Evolutionary conservation across 2,113 vertebrate genomes (phyloP), one percentile per base, ranked within the genome.

Genomic region (Gambusia affinis): DNA sequence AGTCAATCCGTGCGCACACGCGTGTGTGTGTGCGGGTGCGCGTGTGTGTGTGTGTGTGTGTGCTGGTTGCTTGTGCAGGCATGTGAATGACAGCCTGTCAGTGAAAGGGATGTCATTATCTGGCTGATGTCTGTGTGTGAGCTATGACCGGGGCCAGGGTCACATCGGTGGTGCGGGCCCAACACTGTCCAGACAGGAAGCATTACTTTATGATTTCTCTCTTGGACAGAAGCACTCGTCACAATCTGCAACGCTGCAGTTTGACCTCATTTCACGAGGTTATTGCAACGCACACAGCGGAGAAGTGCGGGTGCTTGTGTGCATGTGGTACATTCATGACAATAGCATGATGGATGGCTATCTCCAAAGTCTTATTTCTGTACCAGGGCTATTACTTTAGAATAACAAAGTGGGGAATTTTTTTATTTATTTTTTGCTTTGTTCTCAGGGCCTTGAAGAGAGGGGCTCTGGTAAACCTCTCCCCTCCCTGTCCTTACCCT

Each of bases 401-500:
- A 90, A 88, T 33, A 82, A 80, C 73, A 78, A 28, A 37, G 42
- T 27, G 69, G 72, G 70, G 72, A 68, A 76, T 80, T 82, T 83
- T 44, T 17, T 44, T 44, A 17, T 1, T 35, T 35, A 6, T 33
- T 37, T 54, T 54, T 42, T 37, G 37, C 81, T 88, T 92, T 90
- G 87, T 90, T 89, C 31, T 24, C 14, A 39, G 24, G 80, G 82
- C 84, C 87, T 86, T 75, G 84, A 74, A 67, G 44, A 81, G 76
- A 78, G 22, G 80, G 44, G 68, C 64, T 75, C 67, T 70, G 76
- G 70, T 75, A 72, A 85, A 80, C 68, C 86, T 75, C 73, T 80
- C 79, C 86, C 87, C 88, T 87, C 84, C 85, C 83, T 28, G 87
- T 86, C 90, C 91, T 92, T 92, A 91, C 79, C 92, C 92, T 93